Conservation (phyloP, 2,888 invertebrate genomes). For the Leucozona laternaria region DNA sequence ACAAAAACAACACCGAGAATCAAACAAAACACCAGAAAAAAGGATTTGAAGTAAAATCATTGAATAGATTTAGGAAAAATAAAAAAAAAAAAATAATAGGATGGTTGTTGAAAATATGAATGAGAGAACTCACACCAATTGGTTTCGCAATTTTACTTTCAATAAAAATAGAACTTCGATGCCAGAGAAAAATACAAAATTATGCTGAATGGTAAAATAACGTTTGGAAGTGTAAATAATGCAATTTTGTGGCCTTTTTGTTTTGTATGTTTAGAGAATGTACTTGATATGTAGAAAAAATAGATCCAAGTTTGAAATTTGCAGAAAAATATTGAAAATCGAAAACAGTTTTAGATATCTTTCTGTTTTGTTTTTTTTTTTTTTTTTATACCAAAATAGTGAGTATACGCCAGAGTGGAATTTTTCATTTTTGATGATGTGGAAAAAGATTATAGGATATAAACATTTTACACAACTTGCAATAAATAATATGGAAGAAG, state of each 20-base stretch:
- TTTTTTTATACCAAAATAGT: background rate
- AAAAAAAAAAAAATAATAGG: constrained; percentile 48
- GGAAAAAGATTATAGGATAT: background rate
- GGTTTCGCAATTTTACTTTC: constrained; percentile 50
- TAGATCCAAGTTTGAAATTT: constrained; percentile 38
- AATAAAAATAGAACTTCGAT: constrained; percentile 28
- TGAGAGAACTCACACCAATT: constrained; percentile 52
- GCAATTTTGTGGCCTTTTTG: background rate
- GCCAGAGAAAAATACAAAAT: constrained; percentile 51
- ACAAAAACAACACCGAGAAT: background rate
- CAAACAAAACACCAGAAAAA: constrained; percentile 27
- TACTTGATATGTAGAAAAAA: constrained; percentile 43
- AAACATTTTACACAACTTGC: background rate
- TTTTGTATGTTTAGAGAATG: constrained; percentile 12
- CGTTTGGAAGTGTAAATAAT: constrained; percentile 38
- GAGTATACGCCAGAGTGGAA: constrained; percentile 38
- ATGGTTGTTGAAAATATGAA: constrained; percentile 61
- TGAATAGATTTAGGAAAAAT: constrained; percentile 26
- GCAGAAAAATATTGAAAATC: background rate
- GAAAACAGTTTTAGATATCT: background rate
- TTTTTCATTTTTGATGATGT: background rate
- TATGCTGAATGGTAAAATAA: constrained; percentile 48
- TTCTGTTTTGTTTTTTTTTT: background rate
- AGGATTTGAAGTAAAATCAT: constrained; percentile 31
- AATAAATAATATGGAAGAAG: background rate